These are phyloP conservation scores for Emesis furor DNA, from an alignment of 2,888 invertebrate species.

Conservation along the genomic window DNA sequence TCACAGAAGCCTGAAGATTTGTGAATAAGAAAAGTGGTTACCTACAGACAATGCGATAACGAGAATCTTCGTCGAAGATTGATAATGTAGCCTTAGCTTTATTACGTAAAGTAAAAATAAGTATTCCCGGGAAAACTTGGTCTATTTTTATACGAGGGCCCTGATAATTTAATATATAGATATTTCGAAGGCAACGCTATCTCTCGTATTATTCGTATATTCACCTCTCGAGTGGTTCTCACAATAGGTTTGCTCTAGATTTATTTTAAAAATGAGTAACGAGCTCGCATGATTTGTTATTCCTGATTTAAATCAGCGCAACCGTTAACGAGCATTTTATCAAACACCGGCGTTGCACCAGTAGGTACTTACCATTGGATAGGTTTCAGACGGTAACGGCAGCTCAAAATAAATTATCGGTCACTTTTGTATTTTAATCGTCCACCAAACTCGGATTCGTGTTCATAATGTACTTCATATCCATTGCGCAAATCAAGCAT, in stretches of 20 bases:
- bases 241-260: neutral
- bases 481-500: too few species aligned
- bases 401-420: neutral
- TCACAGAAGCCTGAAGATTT: too few species aligned
- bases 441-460: too few species aligned
- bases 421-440: neutral
- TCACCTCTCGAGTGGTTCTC: neutral
- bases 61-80: too few species aligned
- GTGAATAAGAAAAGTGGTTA: too few species aligned
- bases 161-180: neutral
- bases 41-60: too few species aligned
- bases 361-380: neutral
- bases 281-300: neutral
- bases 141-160: neutral
- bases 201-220: neutral
- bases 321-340: neutral
- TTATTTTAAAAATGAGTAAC: conserved; percentile 1
- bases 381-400: neutral
- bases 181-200: neutral
- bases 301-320: neutral
- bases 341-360: neutral
- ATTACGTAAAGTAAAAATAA: neutral
- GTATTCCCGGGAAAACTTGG: neutral
- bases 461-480: too few species aligned
- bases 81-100: neutral